Conservation (phyloP, 2,113 vertebrate species). For the Platanista minor region DNA sequence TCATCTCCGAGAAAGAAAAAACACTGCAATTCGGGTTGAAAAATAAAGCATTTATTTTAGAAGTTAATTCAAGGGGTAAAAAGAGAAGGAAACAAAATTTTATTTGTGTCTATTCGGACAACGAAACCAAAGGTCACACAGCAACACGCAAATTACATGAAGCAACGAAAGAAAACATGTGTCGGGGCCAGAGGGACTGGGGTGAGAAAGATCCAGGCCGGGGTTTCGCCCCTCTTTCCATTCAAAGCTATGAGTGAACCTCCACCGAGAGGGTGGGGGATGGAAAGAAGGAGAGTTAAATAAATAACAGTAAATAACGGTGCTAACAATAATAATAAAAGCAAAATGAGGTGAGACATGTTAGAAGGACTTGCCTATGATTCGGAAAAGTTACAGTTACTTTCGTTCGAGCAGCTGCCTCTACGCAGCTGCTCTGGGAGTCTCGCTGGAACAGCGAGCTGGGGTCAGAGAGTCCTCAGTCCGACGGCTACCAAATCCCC, state of each 20-base stretch:
- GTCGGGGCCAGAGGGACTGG: neutral
- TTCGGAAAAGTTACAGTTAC: slow-evolving; percentile 2
- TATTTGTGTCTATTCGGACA: slow-evolving; percentile 54
- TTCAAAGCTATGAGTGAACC: slow-evolving; percentile 10
- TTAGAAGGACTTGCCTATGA: slow-evolving; percentile 43
- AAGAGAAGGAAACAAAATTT: slow-evolving; percentile 53
- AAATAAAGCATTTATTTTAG: slow-evolving; percentile 87
- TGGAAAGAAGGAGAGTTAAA: neutral
- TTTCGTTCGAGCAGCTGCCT: neutral
- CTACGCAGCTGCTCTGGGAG: neutral
- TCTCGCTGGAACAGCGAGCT: neutral
- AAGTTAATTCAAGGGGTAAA: slow-evolving; percentile 52
- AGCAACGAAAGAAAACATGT: slow-evolving; percentile 52
- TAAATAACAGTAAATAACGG: slow-evolving; percentile 36
- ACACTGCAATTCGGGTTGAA: slow-evolving; percentile 77
- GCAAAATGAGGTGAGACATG: neutral
- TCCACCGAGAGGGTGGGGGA: neutral
- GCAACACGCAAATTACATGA: slow-evolving; percentile 68
- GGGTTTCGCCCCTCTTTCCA: neutral
- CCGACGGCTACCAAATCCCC: neutral
- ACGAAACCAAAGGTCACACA: slow-evolving; percentile 69
- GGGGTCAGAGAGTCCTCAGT: neutral
- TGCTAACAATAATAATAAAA: neutral
- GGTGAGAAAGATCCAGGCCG: neutral
- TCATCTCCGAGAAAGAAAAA: slow-evolving; percentile 52